Evolutionary conservation across 2,113 vertebrate species (phyloP), one percentile per base, ranked within the genome.

Genomic region (Laterallus jamaicensis): DNA sequence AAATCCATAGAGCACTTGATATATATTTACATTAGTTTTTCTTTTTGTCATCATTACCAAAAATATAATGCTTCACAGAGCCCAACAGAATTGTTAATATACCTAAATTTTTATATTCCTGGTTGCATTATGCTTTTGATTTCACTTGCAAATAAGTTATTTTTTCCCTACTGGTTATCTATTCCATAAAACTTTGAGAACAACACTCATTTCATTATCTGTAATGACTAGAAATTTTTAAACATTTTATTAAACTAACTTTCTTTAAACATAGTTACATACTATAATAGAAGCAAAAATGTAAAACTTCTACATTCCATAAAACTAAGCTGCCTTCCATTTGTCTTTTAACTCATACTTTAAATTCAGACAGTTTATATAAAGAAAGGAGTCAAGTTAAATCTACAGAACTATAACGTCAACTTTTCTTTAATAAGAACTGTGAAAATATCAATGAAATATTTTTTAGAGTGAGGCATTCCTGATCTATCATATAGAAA

Each of bases 11-110:
- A 77, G 9, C 31, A 75, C 18, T 68, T 83, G 56, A 74, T 42
- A 81, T 88, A 91, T 92, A 81, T 54, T 56, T 91, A 18, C 9
- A 91, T 82, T 82, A 77, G 25, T 64, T 89, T 90, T 79, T 52
- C 60, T 86, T 69, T 92, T 85, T 79, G 40, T 81, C 67, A 86
- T 86, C 39, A 39, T 93, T 93, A 91, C 19, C 21, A 85, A 77
- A 91, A 82, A 66, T 59, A 74, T 39, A 29, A 69, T 69, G 32
- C 39, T 88, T 91, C 56, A 63, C 60, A 44, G 47, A 93, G 54
- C 49, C 66, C 6, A 74, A 66, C 11, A 81, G 32, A 82, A 86
- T 86, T 24, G 4, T 54, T 92, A 88, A 79, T 70, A 81, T 39
- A 62, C 9, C 8, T 52, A 79, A 89, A 92, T 54, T 84, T 60